Conservation (phyloP, 2,888 invertebrate genomes). For the Bellardia bayeri region DNA sequence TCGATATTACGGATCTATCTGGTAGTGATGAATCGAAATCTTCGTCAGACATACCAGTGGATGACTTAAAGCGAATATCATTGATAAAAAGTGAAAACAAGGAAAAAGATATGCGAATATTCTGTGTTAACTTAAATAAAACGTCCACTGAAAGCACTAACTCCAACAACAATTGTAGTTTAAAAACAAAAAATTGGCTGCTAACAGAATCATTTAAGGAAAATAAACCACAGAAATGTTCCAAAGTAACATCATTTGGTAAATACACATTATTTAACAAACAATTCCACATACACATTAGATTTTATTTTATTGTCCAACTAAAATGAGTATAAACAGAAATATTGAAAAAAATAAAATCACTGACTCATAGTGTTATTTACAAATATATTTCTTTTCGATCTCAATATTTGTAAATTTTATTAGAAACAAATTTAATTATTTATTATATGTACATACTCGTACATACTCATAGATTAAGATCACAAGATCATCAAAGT, state of each 20-base stretch:
- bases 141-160: constrained; percentile 63
- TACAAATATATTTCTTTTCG: too few relatives aligned
- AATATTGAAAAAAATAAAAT: too few relatives aligned
- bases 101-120: constrained; percentile 17
- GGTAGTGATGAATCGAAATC: constrained; percentile 78
- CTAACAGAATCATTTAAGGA: constrained; percentile 80
- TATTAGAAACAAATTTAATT: too few relatives aligned
- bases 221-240: constrained; percentile 74
- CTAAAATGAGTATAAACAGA: too few relatives aligned
- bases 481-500: too few relatives aligned
- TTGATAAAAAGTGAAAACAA: constrained; percentile 76
- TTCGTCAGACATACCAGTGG: constrained; percentile 49
- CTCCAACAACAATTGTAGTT: constrained; percentile 46
- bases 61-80: constrained; percentile 77
- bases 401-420: too few relatives aligned
- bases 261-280: constrained; percentile 17
- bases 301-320: too few relatives aligned
- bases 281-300: neutral
- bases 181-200: constrained; percentile 80
- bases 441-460: too few relatives aligned
- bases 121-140: constrained; percentile 72
- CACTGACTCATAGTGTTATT: too few relatives aligned
- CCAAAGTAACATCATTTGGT: constrained; percentile 27
- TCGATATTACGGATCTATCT: constrained; percentile 84
- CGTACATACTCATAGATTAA: too few relatives aligned